These are phyloP conservation scores for Pyxicephalus adspersus DNA, from an alignment of 2,113 vertebrate genomes.

Conservation along the genomic window DNA sequence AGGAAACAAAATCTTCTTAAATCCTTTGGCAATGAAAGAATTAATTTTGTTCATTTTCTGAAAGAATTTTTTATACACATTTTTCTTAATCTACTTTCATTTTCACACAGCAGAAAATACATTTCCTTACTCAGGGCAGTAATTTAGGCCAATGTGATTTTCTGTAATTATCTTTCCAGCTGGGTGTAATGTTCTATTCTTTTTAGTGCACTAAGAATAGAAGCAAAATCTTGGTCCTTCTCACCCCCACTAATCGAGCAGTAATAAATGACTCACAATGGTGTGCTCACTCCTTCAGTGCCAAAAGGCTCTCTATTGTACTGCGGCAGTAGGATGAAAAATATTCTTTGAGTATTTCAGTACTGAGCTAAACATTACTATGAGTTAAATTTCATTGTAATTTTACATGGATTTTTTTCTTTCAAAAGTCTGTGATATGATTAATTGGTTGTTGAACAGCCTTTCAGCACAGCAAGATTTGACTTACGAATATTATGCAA, in stretches of 20 bases:
- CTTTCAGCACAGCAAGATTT: slow-evolving; percentile 3
- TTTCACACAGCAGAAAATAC: neutral
- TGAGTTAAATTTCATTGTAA: slow-evolving; percentile 28
- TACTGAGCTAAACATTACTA: neutral
- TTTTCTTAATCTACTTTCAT: neutral
- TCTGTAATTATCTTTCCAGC: slow-evolving; percentile 48
- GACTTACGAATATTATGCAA: slow-evolving; percentile 18
- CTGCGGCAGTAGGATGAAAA: neutral
- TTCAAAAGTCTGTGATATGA: slow-evolving; percentile 20
- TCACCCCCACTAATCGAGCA: slow-evolving; percentile 17
- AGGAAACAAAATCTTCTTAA: no score
- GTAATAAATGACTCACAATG: slow-evolving; percentile 33
- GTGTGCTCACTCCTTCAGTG: slow-evolving; percentile 14
- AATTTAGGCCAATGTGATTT: slow-evolving; percentile 42
- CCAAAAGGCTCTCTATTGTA: neutral
- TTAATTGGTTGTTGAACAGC: slow-evolving; percentile 28
- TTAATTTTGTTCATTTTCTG: neutral
- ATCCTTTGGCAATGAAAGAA: no score
- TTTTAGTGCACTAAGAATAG: slow-evolving; percentile 14
- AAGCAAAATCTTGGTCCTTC: slow-evolving; percentile 11
- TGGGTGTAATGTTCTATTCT: slow-evolving; percentile 35
- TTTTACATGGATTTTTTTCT: slow-evolving; percentile 18
- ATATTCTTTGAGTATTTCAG: neutral
- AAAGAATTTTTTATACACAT: neutral
- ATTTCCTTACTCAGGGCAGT: slow-evolving; percentile 16